Conservation (phyloP, 2,113 vertebrate genomes). For the Columba janthina region DNA sequence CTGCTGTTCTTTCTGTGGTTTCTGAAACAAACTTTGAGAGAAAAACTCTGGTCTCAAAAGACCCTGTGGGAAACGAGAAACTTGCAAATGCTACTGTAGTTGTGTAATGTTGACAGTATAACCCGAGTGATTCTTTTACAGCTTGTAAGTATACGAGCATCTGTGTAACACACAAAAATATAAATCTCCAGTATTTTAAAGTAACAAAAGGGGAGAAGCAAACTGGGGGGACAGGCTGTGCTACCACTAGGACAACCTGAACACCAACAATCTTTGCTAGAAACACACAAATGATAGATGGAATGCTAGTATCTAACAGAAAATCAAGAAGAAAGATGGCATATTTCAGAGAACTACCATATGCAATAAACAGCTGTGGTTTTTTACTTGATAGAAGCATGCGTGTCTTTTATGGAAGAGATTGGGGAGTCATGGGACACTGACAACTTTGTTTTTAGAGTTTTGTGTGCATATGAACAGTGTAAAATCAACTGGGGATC, state of each 20-base stretch:
- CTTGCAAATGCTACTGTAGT: conserved; percentile 68
- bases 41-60: conserved; percentile 70
- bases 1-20: conserved; percentile 78
- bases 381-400: neutral
- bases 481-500: neutral
- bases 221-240: neutral
- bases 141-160: conserved; percentile 19
- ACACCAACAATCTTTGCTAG: neutral
- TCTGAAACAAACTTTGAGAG: conserved; percentile 72
- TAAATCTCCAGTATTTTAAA: neutral
- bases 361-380: neutral
- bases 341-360: neutral
- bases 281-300: neutral
- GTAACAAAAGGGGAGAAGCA: neutral
- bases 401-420: neutral
- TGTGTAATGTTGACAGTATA: conserved; percentile 72
- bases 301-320: neutral
- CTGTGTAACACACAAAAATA: neutral
- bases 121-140: conserved; percentile 65
- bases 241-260: neutral
- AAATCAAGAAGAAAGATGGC: neutral
- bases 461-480: neutral
- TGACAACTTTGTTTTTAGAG: neutral
- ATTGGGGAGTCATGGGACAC: neutral
- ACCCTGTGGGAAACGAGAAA: conserved; percentile 73